These are phyloP conservation scores for Ormyrus nitidulus DNA, from an alignment of 2,888 invertebrate species.

Conservation along the genomic window DNA sequence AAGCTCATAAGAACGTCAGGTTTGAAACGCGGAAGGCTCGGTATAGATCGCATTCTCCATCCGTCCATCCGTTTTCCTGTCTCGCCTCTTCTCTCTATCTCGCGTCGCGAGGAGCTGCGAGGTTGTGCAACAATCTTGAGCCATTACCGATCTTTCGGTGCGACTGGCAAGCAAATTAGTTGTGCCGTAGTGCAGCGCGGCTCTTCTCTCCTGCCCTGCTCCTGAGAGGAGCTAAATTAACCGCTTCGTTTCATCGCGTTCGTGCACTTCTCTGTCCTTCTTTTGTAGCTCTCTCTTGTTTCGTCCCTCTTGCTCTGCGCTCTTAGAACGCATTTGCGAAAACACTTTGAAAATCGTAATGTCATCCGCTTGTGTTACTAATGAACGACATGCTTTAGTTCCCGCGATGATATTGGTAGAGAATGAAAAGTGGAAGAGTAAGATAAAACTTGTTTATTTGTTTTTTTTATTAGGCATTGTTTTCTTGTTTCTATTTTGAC, in stretches of 20 bases:
- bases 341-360: too few relatives aligned
- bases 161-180: conserved; percentile 51
- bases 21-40: background rate
- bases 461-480: too few relatives aligned
- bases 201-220: background rate
- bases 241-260: conserved; percentile 23
- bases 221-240: conserved; percentile 28
- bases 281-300: too few relatives aligned
- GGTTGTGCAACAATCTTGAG: conserved; percentile 45
- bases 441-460: too few relatives aligned
- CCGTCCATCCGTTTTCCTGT: background rate
- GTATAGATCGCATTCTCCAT: background rate
- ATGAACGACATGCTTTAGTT: too few relatives aligned
- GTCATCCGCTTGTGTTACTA: too few relatives aligned
- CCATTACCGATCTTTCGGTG: conserved; percentile 51
- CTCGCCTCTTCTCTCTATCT: background rate
- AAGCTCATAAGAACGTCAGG: too few relatives aligned
- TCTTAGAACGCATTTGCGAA: too few relatives aligned
- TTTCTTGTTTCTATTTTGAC: too few relatives aligned
- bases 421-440: too few relatives aligned
- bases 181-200: conserved; percentile 3
- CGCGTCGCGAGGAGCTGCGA: background rate
- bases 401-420: too few relatives aligned
- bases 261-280: background rate
- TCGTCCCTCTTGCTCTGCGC: too few relatives aligned